Percentiles rank a stretch among this genome's conserved stretches.
These are phyloP conservation scores for Palythoa heliodiscus DNA, from an alignment of 92 coral and sea anemone species.

Conservation along the genomic window DNA sequence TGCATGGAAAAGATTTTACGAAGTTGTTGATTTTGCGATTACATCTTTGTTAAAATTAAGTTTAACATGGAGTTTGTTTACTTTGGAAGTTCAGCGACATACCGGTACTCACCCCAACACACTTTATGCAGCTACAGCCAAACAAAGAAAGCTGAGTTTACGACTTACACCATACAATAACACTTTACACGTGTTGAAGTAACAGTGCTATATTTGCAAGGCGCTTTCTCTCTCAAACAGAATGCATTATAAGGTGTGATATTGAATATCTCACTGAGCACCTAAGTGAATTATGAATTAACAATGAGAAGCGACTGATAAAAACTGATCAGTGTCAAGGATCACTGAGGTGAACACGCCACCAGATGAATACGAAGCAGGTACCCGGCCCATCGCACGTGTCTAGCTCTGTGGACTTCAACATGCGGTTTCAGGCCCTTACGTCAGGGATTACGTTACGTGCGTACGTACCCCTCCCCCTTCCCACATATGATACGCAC, in stretches of 20 bases:
- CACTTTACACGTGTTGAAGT: not conserved
- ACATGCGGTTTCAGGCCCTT: not conserved
- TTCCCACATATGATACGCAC: no score
- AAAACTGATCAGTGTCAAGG: not conserved
- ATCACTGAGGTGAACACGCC: not conserved
- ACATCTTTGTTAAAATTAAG: not conserved
- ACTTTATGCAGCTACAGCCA: not conserved
- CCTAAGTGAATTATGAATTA: constrained; percentile 13
- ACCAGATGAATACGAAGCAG: constrained; percentile 10
- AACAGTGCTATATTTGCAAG: constrained; percentile 1
- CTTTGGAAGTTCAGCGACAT: not conserved
- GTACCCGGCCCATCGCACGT: constrained; percentile 33
- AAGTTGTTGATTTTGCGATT: not conserved
- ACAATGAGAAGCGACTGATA: not conserved
- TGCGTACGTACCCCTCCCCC: no score
- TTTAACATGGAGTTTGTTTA: constrained; percentile 8
- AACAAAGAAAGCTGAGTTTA: not conserved
- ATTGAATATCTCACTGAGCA: not conserved
- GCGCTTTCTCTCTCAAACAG: constrained; percentile 11
- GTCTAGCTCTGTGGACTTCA: not conserved
- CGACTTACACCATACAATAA: not conserved
- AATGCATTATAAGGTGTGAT: not conserved
- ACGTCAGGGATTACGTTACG: no score
- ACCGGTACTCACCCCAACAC: constrained; percentile 14
- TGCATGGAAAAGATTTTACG: no score